phyloP scores from a whole-genome alignment of 2,888 invertebrate genomes.

The Campoplex capitator region DNA sequence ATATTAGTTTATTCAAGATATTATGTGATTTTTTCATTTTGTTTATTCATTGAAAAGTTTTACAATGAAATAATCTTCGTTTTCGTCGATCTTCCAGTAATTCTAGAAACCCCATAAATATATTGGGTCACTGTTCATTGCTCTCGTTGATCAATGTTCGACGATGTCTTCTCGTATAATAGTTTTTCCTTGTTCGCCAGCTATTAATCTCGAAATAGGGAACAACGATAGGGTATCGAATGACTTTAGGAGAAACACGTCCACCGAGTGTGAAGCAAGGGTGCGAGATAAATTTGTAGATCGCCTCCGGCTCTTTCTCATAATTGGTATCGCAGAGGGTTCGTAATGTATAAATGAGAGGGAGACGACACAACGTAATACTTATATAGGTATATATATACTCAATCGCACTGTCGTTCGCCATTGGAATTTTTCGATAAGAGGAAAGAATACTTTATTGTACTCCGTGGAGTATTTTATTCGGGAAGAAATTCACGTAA shows the following conservation, averaged over 20 bases:
- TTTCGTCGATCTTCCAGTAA: not conserved
- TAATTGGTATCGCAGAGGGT: slow-evolving; percentile 60
- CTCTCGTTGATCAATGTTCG: slow-evolving; percentile 17
- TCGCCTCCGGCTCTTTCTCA: slow-evolving; percentile 58
- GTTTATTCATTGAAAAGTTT: not conserved
- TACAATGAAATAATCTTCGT: not conserved
- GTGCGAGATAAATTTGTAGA: slow-evolving; percentile 64
- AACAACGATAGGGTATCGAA: not conserved
- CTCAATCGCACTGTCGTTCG: slow-evolving; percentile 31
- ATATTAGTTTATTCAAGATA: not conserved
- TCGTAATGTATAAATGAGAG: slow-evolving; percentile 59
- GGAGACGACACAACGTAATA: slow-evolving; percentile 43
- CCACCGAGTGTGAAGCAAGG: slow-evolving; percentile 42
- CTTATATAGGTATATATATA: slow-evolving; percentile 7
- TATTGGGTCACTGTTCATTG: slow-evolving; percentile 28
- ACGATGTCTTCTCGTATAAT: slow-evolving; percentile 22
- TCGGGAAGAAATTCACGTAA: slow-evolving; percentile 48
- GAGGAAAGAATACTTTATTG: slow-evolving; percentile 29
- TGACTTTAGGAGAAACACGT: not conserved
- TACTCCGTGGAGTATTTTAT: slow-evolving; percentile 37
- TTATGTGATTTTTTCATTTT: not conserved
- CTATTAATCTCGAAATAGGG: slow-evolving; percentile 53
- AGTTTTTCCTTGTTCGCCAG: slow-evolving; percentile 54
- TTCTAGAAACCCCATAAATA: not conserved
- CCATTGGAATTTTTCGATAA: slow-evolving; percentile 49